Evolutionary conservation across 2,888 invertebrate genomes (phyloP), one percentile per base, ranked within the genome.

Genomic region (Plusia festucae): DNA sequence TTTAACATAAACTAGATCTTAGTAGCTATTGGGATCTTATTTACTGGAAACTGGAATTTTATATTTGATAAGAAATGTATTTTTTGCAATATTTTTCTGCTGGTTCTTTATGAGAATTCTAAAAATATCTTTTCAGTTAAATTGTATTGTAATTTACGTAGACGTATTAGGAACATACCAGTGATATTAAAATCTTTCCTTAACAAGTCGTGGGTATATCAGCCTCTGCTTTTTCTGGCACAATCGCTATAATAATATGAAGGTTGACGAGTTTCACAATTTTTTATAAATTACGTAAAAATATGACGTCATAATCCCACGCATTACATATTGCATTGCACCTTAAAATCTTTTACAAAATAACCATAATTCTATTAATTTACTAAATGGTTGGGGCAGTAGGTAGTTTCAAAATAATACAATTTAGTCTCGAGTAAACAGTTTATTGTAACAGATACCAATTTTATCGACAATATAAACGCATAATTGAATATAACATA

Each of bases 401-500:
- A 49, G 2, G 16, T 46, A 11, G 20, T 49, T 49, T 20, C 46
- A 20, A 49, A 46, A 40, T 40, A 40, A 49, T 8, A 20, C 46
- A 49, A 49, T 49, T 20, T 11, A 49, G 0, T 20, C 46, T 49
- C 46, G 2, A 46, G 11, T 20, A 49, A 49, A 20, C 46, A 49
- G 11, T 46, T 46, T 20, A 49, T 9, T 20, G 18, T 18, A 49
- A 49, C 11, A 4, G 46, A 49, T 20, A 49, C 46, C 11, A 20
- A 49, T 11, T 49, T 49, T 49, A 49, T 49, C 46, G 46, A 9
- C 18, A 49, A 49, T 0, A 49, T 49, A 49, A 49, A 49, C 46
- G 20, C 46, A 20, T 49, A 49, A 49, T 49, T 49, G 46, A 18
- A 20, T 63, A n/a, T 16, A 27, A 24, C 60, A 60, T 34, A 54